These are phyloP conservation scores for Saimiri boliviensis DNA, from an alignment of 2,113 vertebrate genomes.

Conservation along the genomic window DNA sequence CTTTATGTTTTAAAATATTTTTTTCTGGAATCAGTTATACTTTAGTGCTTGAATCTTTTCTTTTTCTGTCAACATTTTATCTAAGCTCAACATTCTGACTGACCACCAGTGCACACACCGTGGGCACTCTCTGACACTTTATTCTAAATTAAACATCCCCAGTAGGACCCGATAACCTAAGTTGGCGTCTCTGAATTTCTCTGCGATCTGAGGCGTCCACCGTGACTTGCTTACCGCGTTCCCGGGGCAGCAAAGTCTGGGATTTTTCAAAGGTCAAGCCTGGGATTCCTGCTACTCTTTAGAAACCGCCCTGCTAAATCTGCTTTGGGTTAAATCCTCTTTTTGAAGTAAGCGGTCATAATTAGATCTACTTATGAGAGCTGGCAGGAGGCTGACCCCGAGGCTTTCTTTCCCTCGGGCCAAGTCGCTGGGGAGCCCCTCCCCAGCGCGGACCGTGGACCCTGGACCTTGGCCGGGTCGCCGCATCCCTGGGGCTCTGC, in stretches of 20 bases:
- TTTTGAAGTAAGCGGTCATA: conserved; percentile 79
- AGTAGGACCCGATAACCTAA: not conserved
- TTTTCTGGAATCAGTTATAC: not conserved
- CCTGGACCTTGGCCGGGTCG: fast-evolving
- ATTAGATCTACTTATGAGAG: conserved; percentile 80
- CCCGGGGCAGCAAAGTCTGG: conserved; percentile 38
- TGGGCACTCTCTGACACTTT: not conserved
- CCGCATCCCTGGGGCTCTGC: not conserved
- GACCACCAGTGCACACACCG: fast-evolving
- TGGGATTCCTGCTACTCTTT: conserved; percentile 67
- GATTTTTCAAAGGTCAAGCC: conserved; percentile 68
- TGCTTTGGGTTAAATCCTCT: conserved; percentile 80
- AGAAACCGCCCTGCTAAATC: conserved; percentile 75
- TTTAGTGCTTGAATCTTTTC: not conserved
- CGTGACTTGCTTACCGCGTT: not conserved
- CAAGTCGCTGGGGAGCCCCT: conserved; percentile 60
- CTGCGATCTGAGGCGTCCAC: conserved; percentile 48
- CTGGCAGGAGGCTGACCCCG: conserved; percentile 76
- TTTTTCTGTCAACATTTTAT: not conserved
- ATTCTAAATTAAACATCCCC: not conserved
- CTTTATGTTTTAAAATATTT: not conserved
- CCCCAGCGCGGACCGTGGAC: conserved; percentile 56
- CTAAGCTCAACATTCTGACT: not conserved
- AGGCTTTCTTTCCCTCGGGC: conserved; percentile 69
- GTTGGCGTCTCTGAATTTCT: conserved; percentile 18